Evolutionary conservation across 2,888 invertebrate genomes (phyloP), one percentile per base, ranked within the genome.

Genomic region (Himalopsyche japonica): DNA sequence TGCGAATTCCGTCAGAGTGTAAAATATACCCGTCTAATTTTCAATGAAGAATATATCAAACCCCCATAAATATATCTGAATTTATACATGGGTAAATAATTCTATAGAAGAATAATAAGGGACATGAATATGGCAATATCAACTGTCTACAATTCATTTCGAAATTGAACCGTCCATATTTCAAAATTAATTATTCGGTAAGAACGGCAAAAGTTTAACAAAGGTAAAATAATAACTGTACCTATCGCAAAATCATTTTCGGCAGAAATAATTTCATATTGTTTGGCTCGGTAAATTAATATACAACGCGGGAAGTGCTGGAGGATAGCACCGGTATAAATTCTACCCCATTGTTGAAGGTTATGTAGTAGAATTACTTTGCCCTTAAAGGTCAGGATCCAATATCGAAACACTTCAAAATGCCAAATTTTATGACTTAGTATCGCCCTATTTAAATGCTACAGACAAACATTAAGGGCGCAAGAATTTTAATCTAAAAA

Each of bases 401-500:
- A 37, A 43, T 77, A 77, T 37, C 34, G 43, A 20, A 77, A 37
- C 37, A 24, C 43, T 77, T 77, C 43, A 24, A 77, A 83, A 83
- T 79, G 79, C 34, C 79, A 80, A 79, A 43, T 34, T 77, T 34
- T 77, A 77, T 77, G 77, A 77, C 70, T 70, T 12, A 70, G 70
- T 70, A 10, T 27, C 30, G 70, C 70, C 70, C 70, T 30, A 8
- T 70, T 70, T 70, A 70, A 70, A 70, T 70, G 70, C 70, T 70
- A 70, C 70, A 27, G 27, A 70, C 30, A 70, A 43, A 43, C 27
- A 57, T 10, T 5, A 15, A 27, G 70, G 70, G 70, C 12, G 70
- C 70, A 30, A 70, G 27, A 27, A 27, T 64, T 70, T 57, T 70
- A 70, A 30, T 70, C 70, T 27, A 10, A 12, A 15, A 30, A 10